Conservation (phyloP, 2,888 invertebrate species). For the Nebria brevicollis region DNA sequence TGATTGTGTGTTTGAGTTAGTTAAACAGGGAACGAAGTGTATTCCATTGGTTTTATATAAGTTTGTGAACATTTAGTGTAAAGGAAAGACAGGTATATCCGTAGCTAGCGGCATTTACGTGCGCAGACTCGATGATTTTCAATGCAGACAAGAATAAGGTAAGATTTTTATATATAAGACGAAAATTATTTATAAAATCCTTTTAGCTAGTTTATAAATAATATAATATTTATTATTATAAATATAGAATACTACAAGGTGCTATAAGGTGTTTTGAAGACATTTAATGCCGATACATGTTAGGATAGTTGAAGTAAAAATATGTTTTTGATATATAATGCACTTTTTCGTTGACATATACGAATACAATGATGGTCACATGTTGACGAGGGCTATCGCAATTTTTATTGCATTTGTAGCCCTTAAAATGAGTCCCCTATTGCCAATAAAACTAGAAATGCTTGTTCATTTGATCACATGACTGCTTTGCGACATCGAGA, state of each 20-base stretch:
- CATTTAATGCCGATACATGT: too few relatives aligned
- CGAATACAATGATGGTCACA: background rate
- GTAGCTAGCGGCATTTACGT: background rate
- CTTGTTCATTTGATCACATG: slow-evolving; percentile 9
- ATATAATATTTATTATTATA: too few relatives aligned
- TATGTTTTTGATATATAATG: too few relatives aligned
- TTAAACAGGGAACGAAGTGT: background rate
- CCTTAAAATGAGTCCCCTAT: slow-evolving; percentile 25
- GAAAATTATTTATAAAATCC: too few relatives aligned
- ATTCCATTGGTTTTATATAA: background rate
- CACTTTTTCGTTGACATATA: background rate
- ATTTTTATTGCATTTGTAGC: background rate
- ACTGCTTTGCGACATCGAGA: background rate
- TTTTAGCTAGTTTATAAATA: too few relatives aligned
- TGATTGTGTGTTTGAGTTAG: too few relatives aligned
- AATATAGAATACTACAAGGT: too few relatives aligned
- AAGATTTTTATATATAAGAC: too few relatives aligned
- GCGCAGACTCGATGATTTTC: background rate
- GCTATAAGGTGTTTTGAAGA: too few relatives aligned
- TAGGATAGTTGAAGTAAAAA: too few relatives aligned
- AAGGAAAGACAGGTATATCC: background rate
- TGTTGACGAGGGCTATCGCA: background rate
- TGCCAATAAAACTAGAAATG: slow-evolving; percentile 21
- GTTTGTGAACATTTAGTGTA: background rate
- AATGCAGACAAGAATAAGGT: background rate